These are phyloP conservation scores for Trididemnum nubilum DNA, from an alignment of 23 tunicate genomes.

Conservation along the genomic window DNA sequence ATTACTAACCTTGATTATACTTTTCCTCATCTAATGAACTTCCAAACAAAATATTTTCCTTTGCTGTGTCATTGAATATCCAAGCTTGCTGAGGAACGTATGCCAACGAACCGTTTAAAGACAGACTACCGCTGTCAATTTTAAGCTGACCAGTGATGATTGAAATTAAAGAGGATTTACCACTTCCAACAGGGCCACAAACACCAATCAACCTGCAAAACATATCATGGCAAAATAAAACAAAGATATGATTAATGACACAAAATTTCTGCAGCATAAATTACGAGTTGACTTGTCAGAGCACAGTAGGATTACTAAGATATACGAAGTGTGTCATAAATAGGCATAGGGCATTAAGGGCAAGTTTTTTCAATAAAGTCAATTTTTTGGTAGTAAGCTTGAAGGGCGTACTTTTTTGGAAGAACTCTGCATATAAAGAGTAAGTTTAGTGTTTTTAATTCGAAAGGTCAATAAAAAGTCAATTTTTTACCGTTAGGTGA, in stretches of 20 bases:
- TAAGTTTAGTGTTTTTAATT: too few relatives aligned
- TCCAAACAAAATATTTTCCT: conserved; percentile 86
- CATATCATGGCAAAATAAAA: not conserved
- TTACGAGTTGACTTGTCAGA: too few relatives aligned
- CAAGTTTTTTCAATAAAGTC: too few relatives aligned
- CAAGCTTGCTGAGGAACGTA: conserved; percentile 96
- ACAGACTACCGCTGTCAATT: conserved; percentile 56
- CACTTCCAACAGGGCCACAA: conserved; percentile 86
- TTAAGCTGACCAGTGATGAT: conserved; percentile 60
- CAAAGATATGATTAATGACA: not conserved
- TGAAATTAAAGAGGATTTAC: conserved; percentile 77
- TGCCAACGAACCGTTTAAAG: conserved; percentile 59
- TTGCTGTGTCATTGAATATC: conserved; percentile 81
- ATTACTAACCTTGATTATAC: conserved; percentile 60
- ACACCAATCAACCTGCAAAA: conserved; percentile 62
- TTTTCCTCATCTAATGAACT: conserved; percentile 60
- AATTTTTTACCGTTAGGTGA: too few relatives aligned
- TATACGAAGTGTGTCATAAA: too few relatives aligned
- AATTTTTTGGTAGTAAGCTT: too few relatives aligned
- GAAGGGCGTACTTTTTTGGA: too few relatives aligned
- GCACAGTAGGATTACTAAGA: too few relatives aligned
- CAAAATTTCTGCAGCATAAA: not conserved
- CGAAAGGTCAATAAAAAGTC: too few relatives aligned
- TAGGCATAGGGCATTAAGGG: too few relatives aligned
- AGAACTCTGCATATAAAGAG: too few relatives aligned